Evolutionary conservation across 2,797 vertebrate species (phyloP).

Genomic region (Sebastes goodei): DNA sequence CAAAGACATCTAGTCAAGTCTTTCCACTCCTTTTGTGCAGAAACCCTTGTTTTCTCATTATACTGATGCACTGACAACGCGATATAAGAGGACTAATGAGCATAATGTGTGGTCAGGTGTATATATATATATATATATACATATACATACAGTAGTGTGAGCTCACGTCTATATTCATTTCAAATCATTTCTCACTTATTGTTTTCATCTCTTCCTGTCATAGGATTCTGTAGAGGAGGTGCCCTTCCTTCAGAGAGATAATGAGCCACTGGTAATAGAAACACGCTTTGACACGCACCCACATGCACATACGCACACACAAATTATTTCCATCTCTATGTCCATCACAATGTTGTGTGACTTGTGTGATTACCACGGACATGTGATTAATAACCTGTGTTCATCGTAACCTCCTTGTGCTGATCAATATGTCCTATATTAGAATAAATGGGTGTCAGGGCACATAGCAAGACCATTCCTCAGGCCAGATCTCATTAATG

Average conservation of each 20-base stretch:
- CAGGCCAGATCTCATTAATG: slow-evolving; percentile 33
- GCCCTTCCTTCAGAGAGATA: slow-evolving; percentile 17
- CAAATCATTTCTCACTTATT: slow-evolving; percentile 1
- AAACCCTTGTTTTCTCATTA: background rate
- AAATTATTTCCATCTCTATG: slow-evolving; percentile 20
- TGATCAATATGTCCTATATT: slow-evolving; percentile 37
- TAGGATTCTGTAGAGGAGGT: slow-evolving; percentile 11
- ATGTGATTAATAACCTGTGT: slow-evolving; percentile 47
- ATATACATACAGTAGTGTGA: background rate
- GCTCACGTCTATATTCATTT: background rate
- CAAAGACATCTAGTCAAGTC: background rate
- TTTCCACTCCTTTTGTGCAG: background rate
- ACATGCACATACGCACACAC: background rate
- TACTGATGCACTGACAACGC: background rate
- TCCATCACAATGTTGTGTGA: slow-evolving; percentile 20
- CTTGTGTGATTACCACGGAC: slow-evolving; percentile 34
- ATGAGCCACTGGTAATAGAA: slow-evolving; percentile 42
- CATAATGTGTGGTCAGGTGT: background rate
- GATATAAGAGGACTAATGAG: background rate
- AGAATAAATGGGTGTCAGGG: slow-evolving; percentile 46
- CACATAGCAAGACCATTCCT: slow-evolving; percentile 34
- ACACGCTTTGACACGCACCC: background rate
- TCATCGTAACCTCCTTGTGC: slow-evolving; percentile 24
- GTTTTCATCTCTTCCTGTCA: slow-evolving; percentile 37
- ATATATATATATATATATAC: background rate